Evolutionary conservation across 2,797 vertebrate genomes (phyloP).

Genomic region (Pseudochromis fuscus): DNA sequence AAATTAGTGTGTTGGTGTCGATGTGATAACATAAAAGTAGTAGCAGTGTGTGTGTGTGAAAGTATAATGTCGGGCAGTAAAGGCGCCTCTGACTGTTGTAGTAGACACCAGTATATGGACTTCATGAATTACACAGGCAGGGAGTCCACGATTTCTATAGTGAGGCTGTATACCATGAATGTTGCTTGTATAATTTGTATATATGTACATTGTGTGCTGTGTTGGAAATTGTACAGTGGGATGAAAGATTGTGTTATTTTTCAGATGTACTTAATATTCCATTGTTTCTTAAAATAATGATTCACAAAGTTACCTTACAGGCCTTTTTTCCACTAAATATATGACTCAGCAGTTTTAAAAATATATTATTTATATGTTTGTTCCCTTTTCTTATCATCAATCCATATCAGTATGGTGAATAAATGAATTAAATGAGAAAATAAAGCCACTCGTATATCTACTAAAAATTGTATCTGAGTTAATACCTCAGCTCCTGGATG

Average conservation of each 20-base stretch:
- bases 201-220: neutral
- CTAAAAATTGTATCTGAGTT: no score
- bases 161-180: constrained; percentile 6
- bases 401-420: no score
- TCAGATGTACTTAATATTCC: neutral
- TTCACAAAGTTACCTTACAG: neutral
- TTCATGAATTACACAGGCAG: constrained; percentile 12
- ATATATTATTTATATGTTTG: no score
- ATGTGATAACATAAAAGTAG: constrained; percentile 16
- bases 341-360: no score
- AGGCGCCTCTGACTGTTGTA: constrained; percentile 35
- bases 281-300: neutral
- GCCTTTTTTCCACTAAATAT: no score
- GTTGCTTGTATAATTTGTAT: constrained; percentile 9
- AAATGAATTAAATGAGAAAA: no score
- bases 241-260: neutral
- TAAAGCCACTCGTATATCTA: no score
- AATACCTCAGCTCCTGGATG: no score
- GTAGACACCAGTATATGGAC: neutral
- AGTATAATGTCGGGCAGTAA: constrained; percentile 3
- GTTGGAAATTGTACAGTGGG: neutral
- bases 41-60: constrained; percentile 9
- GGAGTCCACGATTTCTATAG: constrained; percentile 10
- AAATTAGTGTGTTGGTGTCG: constrained; percentile 38
- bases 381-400: no score